phyloP scores from a whole-genome alignment of 2,113 vertebrate genomes.

The Turnix velox region DNA sequence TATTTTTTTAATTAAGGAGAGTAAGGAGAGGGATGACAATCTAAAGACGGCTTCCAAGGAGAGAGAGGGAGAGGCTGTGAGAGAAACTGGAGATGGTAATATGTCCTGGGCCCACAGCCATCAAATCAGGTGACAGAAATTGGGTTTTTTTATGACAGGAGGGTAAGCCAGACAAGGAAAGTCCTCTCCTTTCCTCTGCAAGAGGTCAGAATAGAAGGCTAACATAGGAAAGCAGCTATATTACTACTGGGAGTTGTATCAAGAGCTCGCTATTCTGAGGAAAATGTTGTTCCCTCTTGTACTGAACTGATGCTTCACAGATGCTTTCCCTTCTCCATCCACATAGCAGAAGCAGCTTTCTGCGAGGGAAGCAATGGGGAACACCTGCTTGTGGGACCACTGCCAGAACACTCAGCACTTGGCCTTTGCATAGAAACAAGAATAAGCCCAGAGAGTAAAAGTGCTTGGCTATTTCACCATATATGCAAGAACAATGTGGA shows the following conservation, averaged over 20 bases:
- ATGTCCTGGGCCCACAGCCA: constrained; percentile 39
- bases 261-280: background rate
- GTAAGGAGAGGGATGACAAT: background rate
- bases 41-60: background rate
- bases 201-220: constrained; percentile 15
- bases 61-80: background rate
- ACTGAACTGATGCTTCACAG: background rate
- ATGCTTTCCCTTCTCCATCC: background rate
- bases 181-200: constrained; percentile 7
- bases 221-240: constrained; percentile 3
- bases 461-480: background rate
- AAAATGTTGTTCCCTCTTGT: background rate
- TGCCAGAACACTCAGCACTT: background rate
- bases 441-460: background rate
- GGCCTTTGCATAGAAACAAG: background rate
- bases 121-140: constrained; percentile 34
- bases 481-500: background rate
- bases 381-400: background rate
- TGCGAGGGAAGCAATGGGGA: background rate
- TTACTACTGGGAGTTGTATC: background rate
- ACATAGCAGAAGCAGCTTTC: background rate
- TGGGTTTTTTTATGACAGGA: constrained; percentile 28
- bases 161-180: constrained; percentile 7
- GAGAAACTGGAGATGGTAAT: background rate
- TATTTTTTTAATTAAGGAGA: constrained; percentile 8